Evolutionary conservation across 2,888 invertebrate genomes (phyloP), one percentile per base, ranked within the genome.

Genomic region (Andrena chrysosceles): DNA sequence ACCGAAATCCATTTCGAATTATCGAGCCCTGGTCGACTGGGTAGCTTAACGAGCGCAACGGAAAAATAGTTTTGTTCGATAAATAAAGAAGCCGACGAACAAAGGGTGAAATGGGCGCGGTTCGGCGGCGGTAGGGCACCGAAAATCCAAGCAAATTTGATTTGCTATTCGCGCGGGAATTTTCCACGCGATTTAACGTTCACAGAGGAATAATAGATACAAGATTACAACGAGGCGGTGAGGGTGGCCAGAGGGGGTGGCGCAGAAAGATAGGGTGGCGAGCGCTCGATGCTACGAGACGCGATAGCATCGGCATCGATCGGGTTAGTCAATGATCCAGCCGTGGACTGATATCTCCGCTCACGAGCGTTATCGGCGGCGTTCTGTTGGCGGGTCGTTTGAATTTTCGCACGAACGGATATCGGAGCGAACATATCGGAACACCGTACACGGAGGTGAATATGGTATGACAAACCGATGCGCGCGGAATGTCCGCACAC

Each of bases 401-500:
- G 90, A 92, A 92, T 91, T 92, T 90, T 92, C 91, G 90, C 91
- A 91, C 90, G 92, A 91, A 87, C 89, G 90, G 88, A 89, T 91
- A 91, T 91, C 89, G 87, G 86, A 83, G 79, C 85, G 87, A 89
- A 84, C 87, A 71, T 68, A 73, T 76, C 80, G 80, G 77, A 67
- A 70, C 73, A 78, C 77, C 77, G 75, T 82, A 63, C 75, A 77
- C 64, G 64, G 73, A 67, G 77, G 84, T 70, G 84, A 77, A 75
- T 84, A 84, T 83, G 83, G 69, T 68, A 82, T 84, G 84, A 84
- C 84, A 84, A 84, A 84, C 84, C 78, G 78, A 83, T 72, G 84
- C 35, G 72, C 67, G 69, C 67, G 78, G 84, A 83, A 84, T 74
- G 84, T 54, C 71, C 72, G 52, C 67, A 69, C 77, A 72, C 81